These are phyloP conservation scores for Nomada ferruginata DNA, from an alignment of 2,888 invertebrate species.

Conservation along the genomic window DNA sequence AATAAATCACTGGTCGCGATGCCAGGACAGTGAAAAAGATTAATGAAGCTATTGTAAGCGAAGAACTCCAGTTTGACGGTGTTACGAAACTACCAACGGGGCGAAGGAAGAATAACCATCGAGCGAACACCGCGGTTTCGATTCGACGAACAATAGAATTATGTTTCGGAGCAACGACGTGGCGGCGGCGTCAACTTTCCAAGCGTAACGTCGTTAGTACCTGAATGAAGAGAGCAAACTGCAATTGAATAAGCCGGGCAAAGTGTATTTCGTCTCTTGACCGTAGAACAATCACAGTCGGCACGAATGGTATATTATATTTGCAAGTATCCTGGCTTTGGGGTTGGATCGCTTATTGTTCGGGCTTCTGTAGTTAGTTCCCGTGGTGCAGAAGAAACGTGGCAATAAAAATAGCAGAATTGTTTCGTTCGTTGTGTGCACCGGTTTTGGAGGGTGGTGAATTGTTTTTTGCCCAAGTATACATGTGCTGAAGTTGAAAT, in stretches of 20 bases:
- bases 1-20: conserved; percentile 51
- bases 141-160: conserved; percentile 45
- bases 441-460: too few relatives aligned
- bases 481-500: too few relatives aligned
- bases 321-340: not conserved
- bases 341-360: not conserved
- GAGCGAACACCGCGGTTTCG: conserved; percentile 16
- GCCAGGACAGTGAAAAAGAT: conserved; percentile 55
- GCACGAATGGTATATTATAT: not conserved
- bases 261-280: not conserved
- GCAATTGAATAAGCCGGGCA: not conserved
- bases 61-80: conserved; percentile 41
- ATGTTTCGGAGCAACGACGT: conserved; percentile 15
- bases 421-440: too few relatives aligned
- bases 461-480: too few relatives aligned
- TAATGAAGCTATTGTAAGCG: conserved; percentile 56
- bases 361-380: not conserved
- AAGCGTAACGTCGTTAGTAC: conserved; percentile 19
- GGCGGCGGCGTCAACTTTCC: conserved; percentile 29
- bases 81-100: conserved; percentile 27
- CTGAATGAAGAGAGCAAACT: not conserved
- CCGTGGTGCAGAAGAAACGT: too few relatives aligned
- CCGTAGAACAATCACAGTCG: not conserved
- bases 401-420: too few relatives aligned
- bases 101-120: conserved; percentile 18